Base-by-base conservation (phyloP, 2,888 invertebrate species). In the Amphiduros pacificus region DNA sequence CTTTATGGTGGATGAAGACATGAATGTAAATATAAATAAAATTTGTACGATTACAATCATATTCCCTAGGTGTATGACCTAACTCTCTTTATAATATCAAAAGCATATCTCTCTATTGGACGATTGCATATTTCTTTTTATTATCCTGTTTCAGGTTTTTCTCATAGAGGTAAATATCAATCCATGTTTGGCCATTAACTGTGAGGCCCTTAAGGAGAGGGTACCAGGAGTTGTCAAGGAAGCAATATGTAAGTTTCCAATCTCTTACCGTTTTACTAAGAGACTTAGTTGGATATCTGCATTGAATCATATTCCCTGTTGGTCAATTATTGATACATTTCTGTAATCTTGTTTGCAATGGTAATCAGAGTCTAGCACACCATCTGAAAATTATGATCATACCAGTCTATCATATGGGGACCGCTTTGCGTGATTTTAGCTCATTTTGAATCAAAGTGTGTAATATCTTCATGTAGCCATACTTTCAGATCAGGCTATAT, bases 121-220 rank as follows among this genome's bases (percentile, higher is more conserved):
- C n/a, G n/a, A n/a, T 36, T 17, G 36, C 36, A 36, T 9, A 36
- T 36, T 17, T 36, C 9, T 36, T 36, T 11, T 36, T 36, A 17
- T 36, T 44, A 17, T 44, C 4, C 5, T 9, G n/a, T 32, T 63
- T 17, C 52, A 69, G 69, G 71, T 76, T 5, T 82, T 78, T 77
- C 67, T 82, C 56, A 78, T 82, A 56, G 82, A 82, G 65, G 72
- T 82, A 22, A 82, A 82, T 63, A 75, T 79, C 26, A 82, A 82
- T 67, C 82, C 82, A 4, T 75, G 79, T 36, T 72, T 82, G 24
- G 74, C 77, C 60, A 76, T 73, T 31, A 79, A 81, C 71, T 82
- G 81, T 70, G 74, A 77, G 59, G 78, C 77, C 36, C 73, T 82
- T 59, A 77, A 75, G 57, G 77, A 80, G 27, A 76, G 78, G 22